phyloP scores from a whole-genome alignment of 2,113 vertebrate genomes.

The Hoplias malabaricus region DNA sequence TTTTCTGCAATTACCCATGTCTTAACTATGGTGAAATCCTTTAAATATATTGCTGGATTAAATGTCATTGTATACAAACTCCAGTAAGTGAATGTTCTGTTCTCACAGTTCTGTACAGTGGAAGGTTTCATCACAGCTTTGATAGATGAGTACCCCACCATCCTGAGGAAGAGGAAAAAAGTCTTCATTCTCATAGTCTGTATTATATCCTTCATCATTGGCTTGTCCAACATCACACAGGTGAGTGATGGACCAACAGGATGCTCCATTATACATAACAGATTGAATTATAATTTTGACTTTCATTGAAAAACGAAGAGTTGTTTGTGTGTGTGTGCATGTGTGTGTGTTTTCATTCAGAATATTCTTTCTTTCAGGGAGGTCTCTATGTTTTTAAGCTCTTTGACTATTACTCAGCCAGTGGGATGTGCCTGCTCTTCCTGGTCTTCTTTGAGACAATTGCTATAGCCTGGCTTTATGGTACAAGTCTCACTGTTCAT shows the following conservation, averaged over 20 bases:
- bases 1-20: too few relatives aligned
- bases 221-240: slow-evolving; percentile 91
- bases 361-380: slow-evolving; percentile 61
- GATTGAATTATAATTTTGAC: neutral
- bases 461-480: slow-evolving; percentile 90
- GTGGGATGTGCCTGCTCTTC: slow-evolving; percentile 90
- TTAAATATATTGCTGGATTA: too few relatives aligned
- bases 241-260: slow-evolving; percentile 54
- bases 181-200: slow-evolving; percentile 85
- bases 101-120: slow-evolving; percentile 87
- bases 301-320: neutral
- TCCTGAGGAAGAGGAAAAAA: slow-evolving; percentile 86
- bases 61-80: too few relatives aligned
- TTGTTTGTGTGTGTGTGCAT: slow-evolving; percentile 26
- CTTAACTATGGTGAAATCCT: too few relatives aligned
- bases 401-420: slow-evolving; percentile 93
- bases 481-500: slow-evolving; percentile 56
- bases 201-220: slow-evolving; percentile 83
- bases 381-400: slow-evolving; percentile 91
- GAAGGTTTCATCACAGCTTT: slow-evolving; percentile 91
- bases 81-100: neutral
- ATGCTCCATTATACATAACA: neutral
- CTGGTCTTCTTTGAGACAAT: slow-evolving; percentile 91
- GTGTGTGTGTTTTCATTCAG: too few relatives aligned
- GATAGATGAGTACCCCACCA: slow-evolving; percentile 83